Percentiles rank a stretch among this genome's conserved stretches.
Evolutionary conservation across 2,888 invertebrate species (phyloP).

Genomic region (Coelinius sp.): DNA sequence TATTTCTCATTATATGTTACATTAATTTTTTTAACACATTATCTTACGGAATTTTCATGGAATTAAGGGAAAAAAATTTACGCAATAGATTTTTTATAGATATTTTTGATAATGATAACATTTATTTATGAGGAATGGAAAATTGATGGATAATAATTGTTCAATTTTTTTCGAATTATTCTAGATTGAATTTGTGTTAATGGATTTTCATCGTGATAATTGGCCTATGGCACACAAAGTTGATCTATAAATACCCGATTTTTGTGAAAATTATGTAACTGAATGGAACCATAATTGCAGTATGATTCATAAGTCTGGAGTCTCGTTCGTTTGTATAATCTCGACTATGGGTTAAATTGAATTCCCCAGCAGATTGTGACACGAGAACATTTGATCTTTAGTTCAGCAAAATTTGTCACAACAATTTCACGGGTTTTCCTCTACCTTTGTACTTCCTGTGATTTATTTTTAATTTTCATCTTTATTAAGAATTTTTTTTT

Average conservation of each 20-base stretch:
- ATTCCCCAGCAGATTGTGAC: slow-evolving; percentile 28
- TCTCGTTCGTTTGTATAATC: slow-evolving; percentile 45
- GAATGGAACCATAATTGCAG: slow-evolving; percentile 51
- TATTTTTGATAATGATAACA: too few relatives aligned
- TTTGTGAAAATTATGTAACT: slow-evolving; percentile 46
- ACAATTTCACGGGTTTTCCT: neutral
- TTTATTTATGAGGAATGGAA: too few relatives aligned
- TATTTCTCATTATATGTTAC: too few relatives aligned
- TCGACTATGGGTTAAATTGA: slow-evolving; percentile 43
- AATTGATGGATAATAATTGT: too few relatives aligned
- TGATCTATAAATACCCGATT: slow-evolving; percentile 31
- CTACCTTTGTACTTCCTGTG: neutral
- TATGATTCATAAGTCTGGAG: slow-evolving; percentile 51
- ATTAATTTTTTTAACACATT: too few relatives aligned
- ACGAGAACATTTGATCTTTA: neutral
- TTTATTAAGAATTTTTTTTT: neutral
- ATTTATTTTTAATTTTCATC: neutral
- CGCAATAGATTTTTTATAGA: too few relatives aligned
- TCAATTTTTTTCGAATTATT: too few relatives aligned
- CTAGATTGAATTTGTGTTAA: neutral
- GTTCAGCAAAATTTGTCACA: neutral
- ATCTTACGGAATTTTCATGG: neutral
- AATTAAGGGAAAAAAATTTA: neutral
- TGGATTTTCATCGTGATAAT: slow-evolving; percentile 27
- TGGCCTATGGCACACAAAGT: neutral